Evolutionary conservation across 1,140 invertebrate genomes (phyloP).

Genomic region (Phthorimaea operculella): DNA sequence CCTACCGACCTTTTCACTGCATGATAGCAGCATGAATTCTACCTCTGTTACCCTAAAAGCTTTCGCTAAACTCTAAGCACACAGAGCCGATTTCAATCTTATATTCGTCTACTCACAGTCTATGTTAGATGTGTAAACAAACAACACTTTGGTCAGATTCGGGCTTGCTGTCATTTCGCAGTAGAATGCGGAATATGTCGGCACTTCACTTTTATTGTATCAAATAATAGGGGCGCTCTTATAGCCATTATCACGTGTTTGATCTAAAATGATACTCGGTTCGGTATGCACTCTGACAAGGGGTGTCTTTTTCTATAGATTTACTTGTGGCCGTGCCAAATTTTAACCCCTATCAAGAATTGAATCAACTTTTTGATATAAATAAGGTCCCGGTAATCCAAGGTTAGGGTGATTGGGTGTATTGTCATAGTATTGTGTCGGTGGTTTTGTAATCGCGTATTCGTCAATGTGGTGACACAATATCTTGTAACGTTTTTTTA

Average conservation of each 20-base stretch:
- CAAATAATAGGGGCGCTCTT: constrained; percentile 67
- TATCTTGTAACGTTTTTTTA: no score
- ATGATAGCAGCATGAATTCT: constrained; percentile 34
- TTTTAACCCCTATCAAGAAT: constrained; percentile 6
- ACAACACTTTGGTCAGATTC: constrained; percentile 35
- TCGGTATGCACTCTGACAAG: constrained; percentile 33
- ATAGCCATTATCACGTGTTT: constrained; percentile 66
- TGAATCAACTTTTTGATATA: constrained; percentile 1
- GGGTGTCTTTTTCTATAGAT: constrained; percentile 30
- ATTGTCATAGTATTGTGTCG: background rate
- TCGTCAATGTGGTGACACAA: background rate
- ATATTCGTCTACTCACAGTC: constrained; percentile 15
- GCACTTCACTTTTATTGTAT: constrained; percentile 68
- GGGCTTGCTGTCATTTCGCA: constrained; percentile 42
- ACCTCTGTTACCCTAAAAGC: constrained; percentile 41
- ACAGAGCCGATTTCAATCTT: constrained; percentile 20
- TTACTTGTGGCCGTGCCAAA: constrained; percentile 5
- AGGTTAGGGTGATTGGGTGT: constrained; percentile 4
- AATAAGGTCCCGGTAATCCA: constrained; percentile 5
- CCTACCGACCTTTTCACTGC: constrained; percentile 50
- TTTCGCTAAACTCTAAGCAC: constrained; percentile 26
- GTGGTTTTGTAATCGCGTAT: background rate
- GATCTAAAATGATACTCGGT: constrained; percentile 66
- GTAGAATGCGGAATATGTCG: constrained; percentile 64
- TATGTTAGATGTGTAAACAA: constrained; percentile 14